phyloP scores from a whole-genome alignment of 2,888 invertebrate species.

The Tortricodes alternella region DNA sequence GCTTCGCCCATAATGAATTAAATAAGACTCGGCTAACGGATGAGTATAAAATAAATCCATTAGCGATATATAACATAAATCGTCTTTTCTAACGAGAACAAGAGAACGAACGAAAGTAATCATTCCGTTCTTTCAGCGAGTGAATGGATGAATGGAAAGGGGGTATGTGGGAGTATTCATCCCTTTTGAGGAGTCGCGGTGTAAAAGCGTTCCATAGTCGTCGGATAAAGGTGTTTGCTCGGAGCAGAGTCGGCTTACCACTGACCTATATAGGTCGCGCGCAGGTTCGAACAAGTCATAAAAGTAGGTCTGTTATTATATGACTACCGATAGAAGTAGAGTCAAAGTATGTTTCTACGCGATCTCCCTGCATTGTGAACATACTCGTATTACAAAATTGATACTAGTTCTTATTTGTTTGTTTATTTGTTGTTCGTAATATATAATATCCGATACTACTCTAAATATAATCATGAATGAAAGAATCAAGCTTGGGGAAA shows the following conservation, averaged over 20 bases:
- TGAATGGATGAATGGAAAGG: conserved; percentile 31
- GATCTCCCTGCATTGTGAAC: too few species aligned
- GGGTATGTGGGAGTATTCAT: conserved; percentile 29
- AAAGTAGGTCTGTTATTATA: background rate
- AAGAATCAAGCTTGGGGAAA: too few species aligned
- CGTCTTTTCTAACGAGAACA: conserved; percentile 23
- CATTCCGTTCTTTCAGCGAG: conserved; percentile 30
- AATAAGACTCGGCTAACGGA: background rate
- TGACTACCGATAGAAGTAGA: too few species aligned
- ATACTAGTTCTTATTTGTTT: too few species aligned
- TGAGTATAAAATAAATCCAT: conserved; percentile 26
- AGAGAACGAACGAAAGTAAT: conserved; percentile 29
- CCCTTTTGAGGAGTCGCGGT: conserved; percentile 27
- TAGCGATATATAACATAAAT: conserved; percentile 24
- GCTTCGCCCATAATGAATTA: conserved; percentile 7
- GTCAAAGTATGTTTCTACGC: too few species aligned
- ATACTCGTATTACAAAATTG: too few species aligned
- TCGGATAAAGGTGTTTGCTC: conserved; percentile 29
- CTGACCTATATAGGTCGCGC: conserved; percentile 25
- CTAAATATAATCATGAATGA: too few species aligned
- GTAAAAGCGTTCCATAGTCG: conserved; percentile 29
- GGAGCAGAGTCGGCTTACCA: conserved; percentile 14
- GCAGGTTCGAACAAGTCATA: background rate
- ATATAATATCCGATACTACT: too few species aligned
- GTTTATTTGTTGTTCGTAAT: too few species aligned